Evolutionary conservation across 2,797 vertebrate genomes (phyloP), one percentile per base, ranked within the genome.

Genomic region (Halcyon smyrnensis): DNA sequence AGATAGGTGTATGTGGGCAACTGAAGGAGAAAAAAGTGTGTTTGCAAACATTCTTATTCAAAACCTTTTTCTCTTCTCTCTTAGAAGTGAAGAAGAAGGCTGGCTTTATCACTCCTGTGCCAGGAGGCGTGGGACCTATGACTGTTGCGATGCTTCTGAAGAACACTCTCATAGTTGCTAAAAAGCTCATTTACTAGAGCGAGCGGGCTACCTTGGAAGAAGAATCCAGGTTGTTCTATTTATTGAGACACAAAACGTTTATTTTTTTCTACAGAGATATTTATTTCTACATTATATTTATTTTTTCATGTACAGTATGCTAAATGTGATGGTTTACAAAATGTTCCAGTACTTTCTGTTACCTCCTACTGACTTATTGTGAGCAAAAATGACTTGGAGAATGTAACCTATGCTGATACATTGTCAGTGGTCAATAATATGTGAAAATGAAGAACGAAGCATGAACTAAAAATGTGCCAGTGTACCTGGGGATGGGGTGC

Each of bases 71-170:
- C 81, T 95, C 32, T 94, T 95, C 69, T 93, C 76, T 96, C 51
- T 56, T 91, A 99, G 99, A 98, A 91, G 99, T 99, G 80, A 99
- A 98, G 98, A 98, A 98, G 98, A 99, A 99, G 95, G 99, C 99
- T 27, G 97, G 98, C 82, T 98, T 99, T 95, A 99, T 99, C 98
- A 99, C 99, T 67, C 99, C 99, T 1, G 99, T 99, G 41, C 99
- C 99, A 0, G 99, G 99, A 97, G 99, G 99, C 6, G 99, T 99
- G 60, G 99, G 99, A 79, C 99, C 99, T 23, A 98, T 99, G 98
- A 99, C 99, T 2, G 98, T 99, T 56, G 98, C 98, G 46, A 99
- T 99, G 99, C 98, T 99, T 84, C 98, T 99, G 98, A 99, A 98
- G 97, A 99, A 99, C 97, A 99, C 99, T 5, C 98, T 99, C 75